Base-by-base conservation (phyloP, 2,888 invertebrate species). In the Bruchidius siliquastri region DNA sequence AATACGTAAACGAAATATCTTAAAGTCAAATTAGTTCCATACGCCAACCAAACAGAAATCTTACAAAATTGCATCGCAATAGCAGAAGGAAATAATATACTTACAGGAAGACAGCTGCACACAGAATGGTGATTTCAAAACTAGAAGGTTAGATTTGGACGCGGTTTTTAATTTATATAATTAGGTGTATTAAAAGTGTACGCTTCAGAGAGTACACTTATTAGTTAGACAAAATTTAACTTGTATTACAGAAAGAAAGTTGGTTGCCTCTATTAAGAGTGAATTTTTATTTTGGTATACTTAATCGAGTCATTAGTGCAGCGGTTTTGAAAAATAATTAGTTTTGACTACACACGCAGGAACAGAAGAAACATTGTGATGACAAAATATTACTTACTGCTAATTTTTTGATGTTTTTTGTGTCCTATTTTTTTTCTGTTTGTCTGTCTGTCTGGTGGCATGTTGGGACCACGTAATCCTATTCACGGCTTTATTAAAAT, bases 181-280 rank as follows among this genome's bases (percentile, higher is more conserved):
- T 71, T 73, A 69, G 69, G n/a, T 32, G 6, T 21, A 20, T 49
- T 72, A 71, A 49, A 22, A 18, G 20, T 73, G 67, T 67, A 73
- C 70, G 73, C 32, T 73, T 71, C n/a, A 49, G 66, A 69, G 69
- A 73, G 4, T 66, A 68, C 72, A 22, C 22, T 69, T 68, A 71
- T 66, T 26, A 49, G 20, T 67, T 13, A 49, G 69, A 69, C 69
- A 69, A 69, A 69, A 21, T 69, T 69, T 69, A 21, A 20, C 69
- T 22, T 22, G 69, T 69, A 13, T 20, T 69, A 21, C n/a, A 69
- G 22, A 69, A 68, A 69, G 69, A 69, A 69, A 49, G 49, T 49
- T 49, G 49, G 49, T 49, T 49, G 49, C 13, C 1, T 49, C 49
- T 49, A 49, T 8, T 13, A 49, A 49, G 49, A 49, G 49, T 49